phyloP scores from a whole-genome alignment of 2,113 vertebrate species.

The Picathartes gymnocephalus region DNA sequence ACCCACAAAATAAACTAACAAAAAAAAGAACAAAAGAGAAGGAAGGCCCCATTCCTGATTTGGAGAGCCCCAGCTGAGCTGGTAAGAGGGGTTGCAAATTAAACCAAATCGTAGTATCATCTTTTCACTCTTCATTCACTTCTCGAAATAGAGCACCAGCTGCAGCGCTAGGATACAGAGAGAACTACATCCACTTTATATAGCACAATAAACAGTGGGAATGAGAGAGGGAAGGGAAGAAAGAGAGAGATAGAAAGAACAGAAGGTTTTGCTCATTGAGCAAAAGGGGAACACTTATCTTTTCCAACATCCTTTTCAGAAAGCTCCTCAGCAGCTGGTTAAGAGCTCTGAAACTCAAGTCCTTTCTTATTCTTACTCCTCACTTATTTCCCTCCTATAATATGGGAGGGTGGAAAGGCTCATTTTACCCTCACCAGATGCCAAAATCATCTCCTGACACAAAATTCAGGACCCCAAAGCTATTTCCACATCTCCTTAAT shows the following conservation, averaged over 20 bases:
- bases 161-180: not conserved
- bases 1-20: too few species aligned
- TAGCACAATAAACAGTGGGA: not conserved
- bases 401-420: not conserved
- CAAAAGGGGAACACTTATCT: not conserved
- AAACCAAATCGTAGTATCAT: not conserved
- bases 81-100: not conserved
- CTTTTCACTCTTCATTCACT: not conserved
- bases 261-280: not conserved
- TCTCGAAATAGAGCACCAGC: constrained; percentile 23
- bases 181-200: not conserved
- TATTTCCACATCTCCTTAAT: not conserved
- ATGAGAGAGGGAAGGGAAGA: not conserved
- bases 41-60: too few species aligned
- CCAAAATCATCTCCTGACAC: not conserved
- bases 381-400: not conserved
- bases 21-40: too few species aligned
- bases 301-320: not conserved
- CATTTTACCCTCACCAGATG: not conserved
- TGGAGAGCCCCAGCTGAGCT: not conserved
- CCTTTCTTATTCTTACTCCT: not conserved
- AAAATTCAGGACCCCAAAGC: not conserved
- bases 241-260: not conserved
- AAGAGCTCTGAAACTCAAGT: not conserved
- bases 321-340: not conserved